Conservation (phyloP, 2,797 vertebrate genomes). For the Knipowitschia caucasica region DNA sequence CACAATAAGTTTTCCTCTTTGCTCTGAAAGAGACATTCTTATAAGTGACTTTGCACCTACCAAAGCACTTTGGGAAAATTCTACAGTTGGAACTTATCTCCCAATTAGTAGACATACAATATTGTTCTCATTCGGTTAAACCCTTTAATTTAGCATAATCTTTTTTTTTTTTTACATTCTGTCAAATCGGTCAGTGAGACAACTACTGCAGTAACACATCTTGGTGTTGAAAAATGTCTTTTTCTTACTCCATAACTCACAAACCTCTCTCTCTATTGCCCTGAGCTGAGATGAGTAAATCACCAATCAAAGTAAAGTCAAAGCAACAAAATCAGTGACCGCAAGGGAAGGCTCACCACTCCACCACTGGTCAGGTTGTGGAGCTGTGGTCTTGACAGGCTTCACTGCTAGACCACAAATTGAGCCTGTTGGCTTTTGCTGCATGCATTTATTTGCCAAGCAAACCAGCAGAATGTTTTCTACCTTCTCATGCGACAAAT, state of each 20-base stretch:
- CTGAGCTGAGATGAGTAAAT: constrained; percentile 57
- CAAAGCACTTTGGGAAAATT: not conserved
- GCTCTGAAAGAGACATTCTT: not conserved
- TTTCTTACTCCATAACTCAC: constrained; percentile 52
- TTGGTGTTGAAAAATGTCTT: too few species aligned
- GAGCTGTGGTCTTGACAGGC: constrained; percentile 48
- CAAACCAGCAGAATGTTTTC: constrained; percentile 63
- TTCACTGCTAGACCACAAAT: constrained; percentile 44
- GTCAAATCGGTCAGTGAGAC: too few species aligned
- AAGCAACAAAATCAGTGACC: constrained; percentile 62
- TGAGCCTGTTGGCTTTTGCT: constrained; percentile 21
- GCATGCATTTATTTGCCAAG: constrained; percentile 27
- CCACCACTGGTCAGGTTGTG: constrained; percentile 36
- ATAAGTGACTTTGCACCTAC: not conserved
- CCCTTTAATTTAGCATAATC: too few species aligned
- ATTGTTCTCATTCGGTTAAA: too few species aligned
- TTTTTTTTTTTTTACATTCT: too few species aligned
- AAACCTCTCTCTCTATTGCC: constrained; percentile 40
- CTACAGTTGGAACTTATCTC: not conserved
- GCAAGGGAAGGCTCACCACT: constrained; percentile 39
- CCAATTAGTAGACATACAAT: not conserved
- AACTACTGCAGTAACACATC: too few species aligned
- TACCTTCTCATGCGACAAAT: constrained; percentile 68
- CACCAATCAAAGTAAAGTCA: constrained; percentile 59
- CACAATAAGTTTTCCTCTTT: too few species aligned